Evolutionary conservation across 2,113 vertebrate genomes (phyloP), one percentile per base, ranked within the genome.

Genomic region (Oreochromis niloticus): DNA sequence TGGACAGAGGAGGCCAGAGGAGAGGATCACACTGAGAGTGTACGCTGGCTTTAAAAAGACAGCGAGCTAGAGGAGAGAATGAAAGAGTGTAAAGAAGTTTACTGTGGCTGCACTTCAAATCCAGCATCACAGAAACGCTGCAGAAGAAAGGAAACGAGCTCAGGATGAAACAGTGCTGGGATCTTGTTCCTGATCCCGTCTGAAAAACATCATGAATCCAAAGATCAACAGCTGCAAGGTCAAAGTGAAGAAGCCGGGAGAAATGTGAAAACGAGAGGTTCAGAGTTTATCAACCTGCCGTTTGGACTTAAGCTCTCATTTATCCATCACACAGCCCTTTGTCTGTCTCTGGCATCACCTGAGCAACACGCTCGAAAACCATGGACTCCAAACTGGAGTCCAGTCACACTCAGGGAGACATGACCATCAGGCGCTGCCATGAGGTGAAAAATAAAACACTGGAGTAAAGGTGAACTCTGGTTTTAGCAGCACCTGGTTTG

Each of bases 91-190:
- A 63, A 55, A 24, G 12, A 56, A 56, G 79, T 39, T 80, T 80
- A 56, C 78, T 56, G 50, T 55, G 78, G 50, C 78, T 55, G 32
- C 50, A 39, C 50, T 39, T 80, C 32, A 80, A 80, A 80, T 80
- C 50, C 50, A 24, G 32, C 78, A 56, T 36, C 32, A 55, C 30
- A 36, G 30, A 80, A 8, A 36, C 11, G 27, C 71, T 36, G 78
- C 52, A 80, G 78, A 80, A 80, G 78, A 55, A 80, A 78, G 71
- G 48, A 1, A 50, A 78, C 43, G 2, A n/a, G 22, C 24, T 57
- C 24, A 56, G 46, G 22, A 43, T 55, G 36, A 75, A 56, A 55
- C 46, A 71, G n/a, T 43, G 6, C 11, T 41, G 43, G 27, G 71
- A 13, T 78, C 71, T 50, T 0, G 43, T 78, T 78, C 27, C 43